Percentiles rank a stretch among this genome's conserved stretches.
Evolutionary conservation across 1,140 invertebrate species (phyloP).

Genomic region (Macrotrachela quadricornifera): DNA sequence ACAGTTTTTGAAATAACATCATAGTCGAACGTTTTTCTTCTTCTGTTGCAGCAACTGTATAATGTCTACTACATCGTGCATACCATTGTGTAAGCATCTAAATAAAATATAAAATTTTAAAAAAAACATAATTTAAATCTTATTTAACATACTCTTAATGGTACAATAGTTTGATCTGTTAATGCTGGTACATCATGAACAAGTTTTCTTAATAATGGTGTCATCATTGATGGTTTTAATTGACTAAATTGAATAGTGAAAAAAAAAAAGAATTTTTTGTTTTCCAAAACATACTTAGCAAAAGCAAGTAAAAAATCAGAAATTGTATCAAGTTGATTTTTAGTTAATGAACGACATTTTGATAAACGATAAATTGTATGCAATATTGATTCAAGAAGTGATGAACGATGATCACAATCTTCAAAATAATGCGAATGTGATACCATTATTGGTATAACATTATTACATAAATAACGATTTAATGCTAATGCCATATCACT

Average conservation of each 20-base stretch:
- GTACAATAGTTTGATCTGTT: slow-evolving; percentile 43
- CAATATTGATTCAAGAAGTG: slow-evolving; percentile 77
- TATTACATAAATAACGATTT: slow-evolving; percentile 95
- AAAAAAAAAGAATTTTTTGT: not conserved
- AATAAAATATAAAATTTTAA: slow-evolving; percentile 12
- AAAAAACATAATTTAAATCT: too few relatives aligned
- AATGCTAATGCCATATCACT: slow-evolving; percentile 95
- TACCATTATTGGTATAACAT: slow-evolving; percentile 80
- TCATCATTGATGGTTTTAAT: slow-evolving; percentile 86
- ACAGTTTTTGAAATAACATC: slow-evolving; percentile 96
- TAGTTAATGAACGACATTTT: slow-evolving; percentile 91
- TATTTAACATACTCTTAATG: too few relatives aligned
- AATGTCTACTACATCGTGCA: slow-evolving; percentile 92
- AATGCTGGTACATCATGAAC: slow-evolving; percentile 88
- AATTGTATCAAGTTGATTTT: slow-evolving; percentile 87
- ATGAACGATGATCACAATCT: slow-evolving; percentile 87
- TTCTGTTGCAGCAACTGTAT: slow-evolving; percentile 63
- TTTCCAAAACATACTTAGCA: slow-evolving; percentile 35
- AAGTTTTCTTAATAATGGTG: slow-evolving; percentile 79
- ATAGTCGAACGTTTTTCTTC: slow-evolving; percentile 95
- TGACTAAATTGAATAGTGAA: slow-evolving; percentile 34
- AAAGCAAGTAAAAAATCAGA: slow-evolving; percentile 89
- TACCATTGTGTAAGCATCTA: slow-evolving; percentile 82
- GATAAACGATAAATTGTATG: slow-evolving; percentile 72
- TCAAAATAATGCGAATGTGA: slow-evolving; percentile 87